Evolutionary conservation across 2,888 invertebrate species (phyloP), one percentile per base, ranked within the genome.

Genomic region (Cheilosia soror): DNA sequence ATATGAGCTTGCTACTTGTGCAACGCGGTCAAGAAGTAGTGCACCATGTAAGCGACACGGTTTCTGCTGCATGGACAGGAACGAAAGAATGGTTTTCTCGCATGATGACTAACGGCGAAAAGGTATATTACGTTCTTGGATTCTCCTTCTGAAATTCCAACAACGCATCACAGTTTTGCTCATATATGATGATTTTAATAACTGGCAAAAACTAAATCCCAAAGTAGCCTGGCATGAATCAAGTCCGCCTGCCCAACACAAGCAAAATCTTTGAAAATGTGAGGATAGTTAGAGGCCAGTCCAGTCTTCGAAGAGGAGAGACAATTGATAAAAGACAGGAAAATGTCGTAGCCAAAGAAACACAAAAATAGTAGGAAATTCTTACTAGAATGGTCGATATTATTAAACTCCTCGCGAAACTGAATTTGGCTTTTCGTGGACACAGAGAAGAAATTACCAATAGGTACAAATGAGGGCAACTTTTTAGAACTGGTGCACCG

Each of bases 31-130:
- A 33, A 55, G 55, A 33, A 33, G 15, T 55, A 33, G 55, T 55
- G 55, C 31, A 31, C 15, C 55, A 55, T 55, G 33, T 55, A 20
- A 55, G 55, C 55, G n/a, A 55, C 20, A 55, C 55, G 55, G 55
- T 33, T 55, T 20, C 55, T 53, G 31, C 31, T 53, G 53, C 53
- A 53, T 29, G 29, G 29, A 53, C 29, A 53, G 29, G 53, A 31
- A 31, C 5, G 31, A 31, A 31, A 31, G 31, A 31, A 31, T 31
- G 5, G 31, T 31, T 31, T 31, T 31, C 5, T 5, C 31, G 31
- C 29, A 29, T 5, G 29, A 5, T 29, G 29, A 29, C 4, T 29
- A 29, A 29, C 29, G 2, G 31, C 31, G 31, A 31, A 31, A 31
- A 31, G 6, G 31, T n/a, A n/a, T 5, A 31, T 31, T 31, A 31